Evolutionary conservation across 92 coral and sea anemone genomes (phyloP).

Genomic region (Phenganax marumi): DNA sequence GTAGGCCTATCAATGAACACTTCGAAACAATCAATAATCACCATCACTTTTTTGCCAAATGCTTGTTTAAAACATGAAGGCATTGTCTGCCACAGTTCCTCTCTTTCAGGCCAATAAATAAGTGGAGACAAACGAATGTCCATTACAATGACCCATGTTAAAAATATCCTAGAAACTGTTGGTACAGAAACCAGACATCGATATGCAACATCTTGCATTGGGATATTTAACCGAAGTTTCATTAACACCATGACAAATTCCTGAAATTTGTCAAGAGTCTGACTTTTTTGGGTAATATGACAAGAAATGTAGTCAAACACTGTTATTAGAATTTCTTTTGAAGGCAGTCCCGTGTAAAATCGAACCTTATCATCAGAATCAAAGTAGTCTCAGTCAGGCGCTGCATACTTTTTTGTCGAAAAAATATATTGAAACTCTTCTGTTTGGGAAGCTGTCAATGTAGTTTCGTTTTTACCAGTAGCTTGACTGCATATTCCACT

Average conservation of each 20-base stretch:
- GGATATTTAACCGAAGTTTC: slow-evolving; percentile 37
- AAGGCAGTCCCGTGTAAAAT: slow-evolving; percentile 41
- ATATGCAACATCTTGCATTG: slow-evolving; percentile 53
- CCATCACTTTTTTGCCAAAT: slow-evolving; percentile 5
- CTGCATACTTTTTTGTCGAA: slow-evolving; percentile 12
- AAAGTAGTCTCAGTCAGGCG: slow-evolving; percentile 14
- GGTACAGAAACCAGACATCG: slow-evolving; percentile 32
- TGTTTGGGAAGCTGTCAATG: slow-evolving; percentile 33
- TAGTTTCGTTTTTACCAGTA: background rate
- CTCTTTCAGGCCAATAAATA: background rate
- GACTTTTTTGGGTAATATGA: slow-evolving; percentile 45
- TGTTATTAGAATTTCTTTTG: slow-evolving; percentile 12
- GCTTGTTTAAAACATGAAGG: slow-evolving; percentile 7
- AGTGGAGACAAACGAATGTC: slow-evolving; percentile 21
- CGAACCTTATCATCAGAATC: slow-evolving; percentile 33
- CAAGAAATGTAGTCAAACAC: slow-evolving; percentile 30
- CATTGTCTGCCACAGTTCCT: slow-evolving; percentile 13
- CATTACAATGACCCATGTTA: slow-evolving; percentile 38
- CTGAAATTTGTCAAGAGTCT: slow-evolving; percentile 34
- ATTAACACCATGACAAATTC: slow-evolving; percentile 49
- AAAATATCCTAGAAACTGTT: slow-evolving; percentile 42
- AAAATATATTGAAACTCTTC: slow-evolving; percentile 55
- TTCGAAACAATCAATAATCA: slow-evolving; percentile 10
- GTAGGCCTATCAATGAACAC: slow-evolving; percentile 12
- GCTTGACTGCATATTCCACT: background rate